A percentile compares a stretch with the other conserved stretches of the same genome.
These are phyloP conservation scores for Piscicola geometra DNA, from an alignment of 2,888 invertebrate species.

Conservation along the genomic window DNA sequence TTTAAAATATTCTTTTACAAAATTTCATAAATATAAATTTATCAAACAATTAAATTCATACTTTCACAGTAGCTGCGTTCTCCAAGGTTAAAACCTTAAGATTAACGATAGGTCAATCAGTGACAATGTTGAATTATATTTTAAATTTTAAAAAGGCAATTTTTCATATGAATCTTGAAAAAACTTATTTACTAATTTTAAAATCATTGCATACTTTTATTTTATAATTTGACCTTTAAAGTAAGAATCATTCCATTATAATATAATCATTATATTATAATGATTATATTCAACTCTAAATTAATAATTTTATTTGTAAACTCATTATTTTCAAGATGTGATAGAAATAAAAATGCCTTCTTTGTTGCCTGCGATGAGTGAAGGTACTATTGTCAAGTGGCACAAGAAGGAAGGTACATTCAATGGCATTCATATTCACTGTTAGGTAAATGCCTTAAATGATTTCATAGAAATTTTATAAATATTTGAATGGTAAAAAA, in stretches of 20 bases:
- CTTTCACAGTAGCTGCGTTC: not conserved
- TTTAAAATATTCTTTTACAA: not conserved
- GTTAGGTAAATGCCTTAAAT: no score
- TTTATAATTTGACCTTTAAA: not conserved
- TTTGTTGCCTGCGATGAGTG: constrained; percentile 93
- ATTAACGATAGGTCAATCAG: not conserved
- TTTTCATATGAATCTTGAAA: not conserved
- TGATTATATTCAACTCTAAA: no score
- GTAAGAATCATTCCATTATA: no score
- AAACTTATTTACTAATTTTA: not conserved
- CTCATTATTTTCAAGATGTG: no score
- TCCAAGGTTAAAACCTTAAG: not conserved
- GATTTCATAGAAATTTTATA: no score
- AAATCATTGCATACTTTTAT: not conserved
- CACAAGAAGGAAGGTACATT: constrained; percentile 62
- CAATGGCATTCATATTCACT: no score
- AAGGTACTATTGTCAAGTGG: constrained; percentile 91
- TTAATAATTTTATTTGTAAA: no score
- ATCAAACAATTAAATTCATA: not conserved
- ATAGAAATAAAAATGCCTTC: constrained; percentile 67
- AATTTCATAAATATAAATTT: not conserved
- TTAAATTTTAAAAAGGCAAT: no score
- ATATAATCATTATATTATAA: no score
- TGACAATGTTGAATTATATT: not conserved
- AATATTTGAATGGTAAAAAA: no score